Evolutionary conservation across 1,140 invertebrate species (phyloP), one percentile per base, ranked within the genome.

Genomic region (Conopomorpha cramerella): DNA sequence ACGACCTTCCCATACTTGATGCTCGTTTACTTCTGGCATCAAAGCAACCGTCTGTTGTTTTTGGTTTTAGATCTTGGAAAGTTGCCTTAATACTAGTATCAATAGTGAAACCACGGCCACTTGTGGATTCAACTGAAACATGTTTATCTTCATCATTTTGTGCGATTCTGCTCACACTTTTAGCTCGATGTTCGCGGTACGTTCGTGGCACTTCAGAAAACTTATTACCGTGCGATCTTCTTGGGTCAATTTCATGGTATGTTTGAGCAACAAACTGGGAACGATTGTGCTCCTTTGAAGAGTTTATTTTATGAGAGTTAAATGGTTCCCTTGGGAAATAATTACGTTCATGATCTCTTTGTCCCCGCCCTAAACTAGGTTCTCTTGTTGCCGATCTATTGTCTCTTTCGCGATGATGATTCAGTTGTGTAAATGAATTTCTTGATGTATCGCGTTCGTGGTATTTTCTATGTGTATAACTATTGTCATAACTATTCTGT

Each of bases 71-170:
- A 30, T 48, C 40, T 55, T 67, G 64, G 41, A 67, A 67, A 25
- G 57, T 57, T 16, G 41, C 49, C 25, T 59, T 59, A 8, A 62
- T 45, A 42, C 60, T 72, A 4, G 60, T 62, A 40, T 76, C 60
- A 33, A 68, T 70, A 13, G 36, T 46, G 46, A 67, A 68, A 3
- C 59, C 57, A n/a, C 50, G 43, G 8, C 52, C 57, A 17, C 41
- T 34, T 16, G 57, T 16, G 6, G 49, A 34, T 41, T 62, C 35
- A 18, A 63, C 45, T n/a, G 50, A 54, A 26, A 58, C 35, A 12
- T 52, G 37, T 41, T 44, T 34, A 25, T 46, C 34, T n/a, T 19
- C 17, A n/a, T 42, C 36, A 26, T 17, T 38, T 16, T 39, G 25
- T 10, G 32, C 19, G 34, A 12, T 32, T 34, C 30, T 41, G 12